Evolutionary conservation across 2,888 invertebrate genomes (phyloP).

Genomic region (Nematopogon swammerdamellus): DNA sequence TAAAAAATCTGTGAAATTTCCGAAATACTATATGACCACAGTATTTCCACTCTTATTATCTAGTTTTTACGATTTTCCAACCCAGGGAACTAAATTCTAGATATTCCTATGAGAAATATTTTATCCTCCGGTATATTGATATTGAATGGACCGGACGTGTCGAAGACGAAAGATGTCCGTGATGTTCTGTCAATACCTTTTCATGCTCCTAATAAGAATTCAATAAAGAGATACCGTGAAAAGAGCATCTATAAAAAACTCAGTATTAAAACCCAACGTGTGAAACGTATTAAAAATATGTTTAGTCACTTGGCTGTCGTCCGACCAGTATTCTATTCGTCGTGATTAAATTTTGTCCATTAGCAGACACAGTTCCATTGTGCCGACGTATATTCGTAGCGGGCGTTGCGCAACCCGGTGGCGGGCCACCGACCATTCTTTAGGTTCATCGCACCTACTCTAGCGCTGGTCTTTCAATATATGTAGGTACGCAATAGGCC

Average conservation of each 20-base stretch:
- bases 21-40: no score
- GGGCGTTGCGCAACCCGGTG: not conserved
- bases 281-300: constrained; percentile 57
- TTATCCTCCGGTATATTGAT: no score
- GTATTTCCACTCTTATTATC: no score
- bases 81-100: no score
- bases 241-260: constrained; percentile 54
- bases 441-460: no score
- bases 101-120: no score
- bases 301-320: constrained; percentile 54
- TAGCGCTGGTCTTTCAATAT: no score
- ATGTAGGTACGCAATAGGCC: no score
- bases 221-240: constrained; percentile 53
- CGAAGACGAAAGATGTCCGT: not conserved
- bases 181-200: not conserved
- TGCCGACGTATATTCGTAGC: not conserved
- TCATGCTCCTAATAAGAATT: constrained; percentile 33
- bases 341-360: constrained; percentile 55
- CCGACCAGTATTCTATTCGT: constrained; percentile 55
- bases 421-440: no score
- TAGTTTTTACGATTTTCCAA: no score
- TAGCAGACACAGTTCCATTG: constrained; percentile 16
- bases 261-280: constrained; percentile 55
- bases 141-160: no score
- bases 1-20: no score